A percentile compares a stretch with the other conserved stretches of the same genome.
Evolutionary conservation across 2,797 vertebrate genomes (phyloP).

Genomic region (Cottoperca gobio): DNA sequence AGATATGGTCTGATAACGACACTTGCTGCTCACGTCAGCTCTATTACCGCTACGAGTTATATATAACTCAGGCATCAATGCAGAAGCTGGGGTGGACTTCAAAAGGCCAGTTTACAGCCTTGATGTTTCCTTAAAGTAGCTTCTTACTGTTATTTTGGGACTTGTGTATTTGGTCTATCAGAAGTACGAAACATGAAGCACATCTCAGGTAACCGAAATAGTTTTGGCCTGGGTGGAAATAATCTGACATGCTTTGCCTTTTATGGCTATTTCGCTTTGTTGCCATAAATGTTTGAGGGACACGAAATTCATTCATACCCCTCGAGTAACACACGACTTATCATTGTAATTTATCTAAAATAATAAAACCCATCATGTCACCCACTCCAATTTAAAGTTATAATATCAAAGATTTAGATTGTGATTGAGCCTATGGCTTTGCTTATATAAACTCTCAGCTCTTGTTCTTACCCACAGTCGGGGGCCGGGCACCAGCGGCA

Average conservation of each 20-base stretch:
- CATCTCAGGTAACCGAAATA: conserved; percentile 8
- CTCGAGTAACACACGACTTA: neutral
- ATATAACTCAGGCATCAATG: conserved; percentile 55
- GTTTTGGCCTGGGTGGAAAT: neutral
- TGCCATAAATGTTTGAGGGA: neutral
- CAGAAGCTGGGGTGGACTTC: conserved; percentile 43
- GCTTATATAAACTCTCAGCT: neutral
- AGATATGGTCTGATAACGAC: conserved; percentile 8
- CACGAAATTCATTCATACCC: neutral
- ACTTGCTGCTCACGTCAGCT: conserved; percentile 16
- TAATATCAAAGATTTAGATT: no score
- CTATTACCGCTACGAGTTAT: conserved; percentile 47
- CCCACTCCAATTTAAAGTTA: neutral
- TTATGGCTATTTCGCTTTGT: neutral
- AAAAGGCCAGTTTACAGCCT: conserved; percentile 42
- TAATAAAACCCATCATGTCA: neutral
- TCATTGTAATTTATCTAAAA: no score
- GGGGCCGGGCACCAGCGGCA: conserved; percentile 99
- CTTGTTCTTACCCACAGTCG: conserved; percentile 92
- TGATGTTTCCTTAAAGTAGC: conserved; percentile 45
- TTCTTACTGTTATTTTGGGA: conserved; percentile 61
- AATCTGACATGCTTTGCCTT: neutral
- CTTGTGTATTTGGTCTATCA: conserved; percentile 7
- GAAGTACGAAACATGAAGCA: conserved; percentile 14
- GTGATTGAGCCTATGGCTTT: no score